These are phyloP conservation scores for Lamellibrachia satsuma DNA, from an alignment of 2,888 invertebrate species.

Conservation along the genomic window DNA sequence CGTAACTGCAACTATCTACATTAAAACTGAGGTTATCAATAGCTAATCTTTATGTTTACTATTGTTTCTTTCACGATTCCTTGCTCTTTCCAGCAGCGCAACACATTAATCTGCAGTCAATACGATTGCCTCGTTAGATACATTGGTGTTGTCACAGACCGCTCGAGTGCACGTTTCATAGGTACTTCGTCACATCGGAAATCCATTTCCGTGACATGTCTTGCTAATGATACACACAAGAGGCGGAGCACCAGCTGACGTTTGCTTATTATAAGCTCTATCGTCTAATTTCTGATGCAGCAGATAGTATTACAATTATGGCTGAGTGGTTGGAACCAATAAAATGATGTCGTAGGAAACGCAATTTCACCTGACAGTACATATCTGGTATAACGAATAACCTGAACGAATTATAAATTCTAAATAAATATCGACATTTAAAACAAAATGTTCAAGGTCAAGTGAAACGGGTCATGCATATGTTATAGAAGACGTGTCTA, in stretches of 20 bases:
- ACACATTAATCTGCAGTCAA: background rate
- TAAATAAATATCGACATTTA: background rate
- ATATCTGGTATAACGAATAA: background rate
- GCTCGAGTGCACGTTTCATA: background rate
- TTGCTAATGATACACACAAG: background rate
- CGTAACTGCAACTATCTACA: background rate
- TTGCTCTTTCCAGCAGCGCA: background rate
- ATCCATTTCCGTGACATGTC: background rate
- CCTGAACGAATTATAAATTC: background rate
- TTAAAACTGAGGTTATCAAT: background rate
- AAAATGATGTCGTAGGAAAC: background rate
- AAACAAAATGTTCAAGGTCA: background rate
- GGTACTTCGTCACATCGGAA: constrained; percentile 10
- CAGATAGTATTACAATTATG: background rate
- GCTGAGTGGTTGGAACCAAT: background rate
- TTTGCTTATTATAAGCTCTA: background rate
- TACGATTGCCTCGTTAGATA: background rate
- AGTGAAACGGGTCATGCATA: no score
- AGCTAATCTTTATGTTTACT: background rate
- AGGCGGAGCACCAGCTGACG: background rate
- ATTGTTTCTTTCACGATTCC: background rate
- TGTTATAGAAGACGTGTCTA: background rate
- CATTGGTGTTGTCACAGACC: background rate
- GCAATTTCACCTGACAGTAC: background rate
- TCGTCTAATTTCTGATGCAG: background rate